Evolutionary conservation across 2,888 invertebrate species (phyloP).

Genomic region (Papilio demoleus): DNA sequence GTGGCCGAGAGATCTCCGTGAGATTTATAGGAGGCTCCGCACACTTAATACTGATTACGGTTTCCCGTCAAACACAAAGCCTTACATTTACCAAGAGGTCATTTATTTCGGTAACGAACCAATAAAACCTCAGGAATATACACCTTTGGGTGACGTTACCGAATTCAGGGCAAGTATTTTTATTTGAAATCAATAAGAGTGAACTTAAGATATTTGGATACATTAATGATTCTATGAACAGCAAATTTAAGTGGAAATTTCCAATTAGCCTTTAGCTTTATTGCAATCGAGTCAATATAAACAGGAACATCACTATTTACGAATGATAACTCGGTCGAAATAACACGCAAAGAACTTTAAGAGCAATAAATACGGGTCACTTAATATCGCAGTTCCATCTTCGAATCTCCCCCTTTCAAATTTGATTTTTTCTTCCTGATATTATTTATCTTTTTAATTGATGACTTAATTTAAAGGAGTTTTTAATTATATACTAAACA

Average conservation of each 20-base stretch:
- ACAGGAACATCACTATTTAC: too few relatives aligned
- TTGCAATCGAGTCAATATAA: background rate
- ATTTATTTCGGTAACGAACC: conserved; percentile 83
- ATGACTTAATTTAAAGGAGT: too few relatives aligned
- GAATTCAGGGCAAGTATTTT: conserved; percentile 85
- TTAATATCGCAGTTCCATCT: too few relatives aligned
- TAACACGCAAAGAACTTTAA: too few relatives aligned
- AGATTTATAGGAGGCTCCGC: conserved; percentile 84
- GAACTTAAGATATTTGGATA: background rate
- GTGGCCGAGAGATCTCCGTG: conserved; percentile 87
- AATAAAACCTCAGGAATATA: conserved; percentile 75
- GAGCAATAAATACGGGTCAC: too few relatives aligned
- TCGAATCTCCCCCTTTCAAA: too few relatives aligned
- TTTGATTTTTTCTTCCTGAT: too few relatives aligned
- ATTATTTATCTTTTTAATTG: too few relatives aligned
- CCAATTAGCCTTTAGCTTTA: background rate
- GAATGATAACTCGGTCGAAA: too few relatives aligned
- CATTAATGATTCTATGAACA: background rate
- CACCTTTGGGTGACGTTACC: conserved; percentile 85
- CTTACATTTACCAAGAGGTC: conserved; percentile 89
- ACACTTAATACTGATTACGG: conserved; percentile 84
- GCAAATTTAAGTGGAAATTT: background rate
- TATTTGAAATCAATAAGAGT: background rate
- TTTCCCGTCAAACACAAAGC: conserved; percentile 82
- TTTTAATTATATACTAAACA: too few relatives aligned